Conservation (phyloP, 2,797 vertebrate genomes). For the Tenualosa ilisha region DNA sequence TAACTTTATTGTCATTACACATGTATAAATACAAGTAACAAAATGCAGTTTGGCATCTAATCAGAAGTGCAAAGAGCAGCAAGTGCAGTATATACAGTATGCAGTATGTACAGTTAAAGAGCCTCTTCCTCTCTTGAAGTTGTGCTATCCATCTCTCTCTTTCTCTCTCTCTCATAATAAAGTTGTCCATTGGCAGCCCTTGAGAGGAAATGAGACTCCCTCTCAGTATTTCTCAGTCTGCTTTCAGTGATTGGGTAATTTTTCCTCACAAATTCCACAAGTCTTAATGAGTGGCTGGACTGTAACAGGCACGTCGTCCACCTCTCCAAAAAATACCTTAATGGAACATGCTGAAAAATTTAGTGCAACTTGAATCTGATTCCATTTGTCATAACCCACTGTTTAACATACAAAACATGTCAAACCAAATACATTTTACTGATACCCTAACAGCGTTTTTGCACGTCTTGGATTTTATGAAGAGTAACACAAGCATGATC, state of each 20-base stretch:
- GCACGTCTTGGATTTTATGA: neutral
- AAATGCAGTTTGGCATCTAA: too few species aligned
- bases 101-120: too few species aligned
- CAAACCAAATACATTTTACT: neutral
- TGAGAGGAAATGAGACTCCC: conserved; percentile 49
- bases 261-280: conserved; percentile 60
- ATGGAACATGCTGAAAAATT: neutral
- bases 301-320: neutral
- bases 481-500: neutral
- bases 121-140: neutral
- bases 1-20: too few species aligned
- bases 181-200: conserved; percentile 54
- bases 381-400: neutral
- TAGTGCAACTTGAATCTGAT: neutral
- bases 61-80: too few species aligned
- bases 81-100: too few species aligned
- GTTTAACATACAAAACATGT: neutral
- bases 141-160: conserved; percentile 16
- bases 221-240: conserved; percentile 51
- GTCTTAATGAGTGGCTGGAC: conserved; percentile 45
- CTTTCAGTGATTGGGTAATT: conserved; percentile 48
- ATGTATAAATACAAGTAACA: too few species aligned
- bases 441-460: neutral
- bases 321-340: neutral
- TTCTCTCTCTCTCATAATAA: conserved; percentile 36